Base-by-base conservation (phyloP, 2,888 invertebrate genomes). In the Drosophila putrida region DNA sequence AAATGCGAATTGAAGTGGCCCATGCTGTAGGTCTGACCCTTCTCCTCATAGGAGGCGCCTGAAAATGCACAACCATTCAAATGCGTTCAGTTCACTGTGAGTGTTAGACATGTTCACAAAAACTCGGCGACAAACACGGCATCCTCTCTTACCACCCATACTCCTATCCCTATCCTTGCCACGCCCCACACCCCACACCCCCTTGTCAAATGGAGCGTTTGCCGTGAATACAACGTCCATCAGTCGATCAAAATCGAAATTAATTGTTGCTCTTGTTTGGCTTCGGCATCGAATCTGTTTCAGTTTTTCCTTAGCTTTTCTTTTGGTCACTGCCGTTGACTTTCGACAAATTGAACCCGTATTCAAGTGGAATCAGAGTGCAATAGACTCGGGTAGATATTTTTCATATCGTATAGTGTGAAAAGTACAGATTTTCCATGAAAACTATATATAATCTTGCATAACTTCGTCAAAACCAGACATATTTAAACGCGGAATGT, bases 1-100 rank as follows among this genome's bases (percentile, higher is more conserved):
- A 93, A 85, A 82, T 90, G 85, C 63, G 89, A 80, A 70, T 91
- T 92, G 65, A 75, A 77, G 65, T 76, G 86, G 51, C 93, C 93
- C 58, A 92, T 75, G 67, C 90, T 87, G 61, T 80, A 89, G 66
- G 89, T 83, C 78, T 90, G 90, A 20, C 74, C 81, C 59, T 89
- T 86, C 69, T 81, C 72, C 43, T 64, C 73, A 49, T 86, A 82
- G 61, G 92, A 92, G 60, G 91, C 90, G 73, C 92, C 92, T 92
- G 83, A 77, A 80, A 79, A 41, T 73, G 69, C 49, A 82, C 55
- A 71, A 60, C 10, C 44, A 55, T 41, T 27, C 31, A 49, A 43
- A 25, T 3, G 20, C 3, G 20, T n/a, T n/a, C n/a, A 46, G 9
- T 15, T n/a, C 54, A 11, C 10, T 27, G 38, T 11, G 38, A 15